phyloP scores from a whole-genome alignment of 2,113 vertebrate species.

The Myotis brandtii region DNA sequence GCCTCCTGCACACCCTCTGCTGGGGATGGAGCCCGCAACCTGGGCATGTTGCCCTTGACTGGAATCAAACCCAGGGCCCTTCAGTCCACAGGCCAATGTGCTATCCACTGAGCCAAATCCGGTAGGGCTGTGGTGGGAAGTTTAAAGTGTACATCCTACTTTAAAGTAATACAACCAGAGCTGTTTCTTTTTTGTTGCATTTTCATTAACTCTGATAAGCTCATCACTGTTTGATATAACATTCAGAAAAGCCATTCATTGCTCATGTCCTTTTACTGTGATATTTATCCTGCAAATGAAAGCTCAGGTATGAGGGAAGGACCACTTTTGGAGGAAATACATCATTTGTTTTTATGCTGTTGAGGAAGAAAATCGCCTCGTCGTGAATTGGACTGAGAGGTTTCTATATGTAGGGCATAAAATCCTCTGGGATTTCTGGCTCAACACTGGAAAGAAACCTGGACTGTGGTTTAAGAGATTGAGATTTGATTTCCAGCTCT shows the following conservation, averaged over 20 bases:
- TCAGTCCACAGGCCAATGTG: too few species aligned
- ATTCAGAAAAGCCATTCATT: slow-evolving; percentile 40
- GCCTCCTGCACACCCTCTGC: too few species aligned
- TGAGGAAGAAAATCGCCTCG: slow-evolving; percentile 35
- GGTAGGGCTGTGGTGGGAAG: not conserved
- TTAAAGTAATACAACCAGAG: not conserved
- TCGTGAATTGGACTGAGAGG: not conserved
- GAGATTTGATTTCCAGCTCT: not conserved
- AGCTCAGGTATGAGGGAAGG: slow-evolving; percentile 4
- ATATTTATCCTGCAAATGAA: slow-evolving; percentile 62
- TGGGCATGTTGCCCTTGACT: too few species aligned
- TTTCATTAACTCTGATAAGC: slow-evolving; percentile 68
- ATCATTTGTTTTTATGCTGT: slow-evolving; percentile 38
- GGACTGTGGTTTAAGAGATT: not conserved
- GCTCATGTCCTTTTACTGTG: slow-evolving; percentile 28
- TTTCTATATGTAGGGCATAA: not conserved
- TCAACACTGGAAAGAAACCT: not conserved
- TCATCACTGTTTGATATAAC: slow-evolving; percentile 51
- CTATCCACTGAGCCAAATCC: too few species aligned
- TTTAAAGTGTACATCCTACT: slow-evolving; percentile 33
- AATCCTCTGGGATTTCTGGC: not conserved
- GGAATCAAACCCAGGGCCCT: too few species aligned
- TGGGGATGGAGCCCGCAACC: too few species aligned
- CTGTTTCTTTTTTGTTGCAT: slow-evolving; percentile 39
- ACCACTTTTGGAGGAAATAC: not conserved